Evolutionary conservation across 37 sponge, comb jelly and placozoan genomes (phyloP), one percentile per base, ranked within the genome.

Genomic region (Theonella swinhoei): DNA sequence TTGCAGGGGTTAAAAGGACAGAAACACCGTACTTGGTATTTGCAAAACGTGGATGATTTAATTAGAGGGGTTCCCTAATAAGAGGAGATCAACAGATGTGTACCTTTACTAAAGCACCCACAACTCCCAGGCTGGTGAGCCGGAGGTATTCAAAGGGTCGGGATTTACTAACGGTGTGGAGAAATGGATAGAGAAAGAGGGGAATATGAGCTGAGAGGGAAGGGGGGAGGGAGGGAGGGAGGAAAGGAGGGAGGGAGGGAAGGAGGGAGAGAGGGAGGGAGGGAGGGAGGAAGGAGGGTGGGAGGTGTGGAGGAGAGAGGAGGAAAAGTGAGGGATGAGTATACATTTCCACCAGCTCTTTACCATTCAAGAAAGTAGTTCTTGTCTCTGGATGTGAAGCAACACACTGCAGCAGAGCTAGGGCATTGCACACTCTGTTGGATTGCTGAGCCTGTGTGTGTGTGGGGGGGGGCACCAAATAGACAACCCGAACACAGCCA

Each of bases 351-450:
- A n/a, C n/a, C n/a, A n/a, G n/a, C n/a, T n/a, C n/a, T n/a, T 73
- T 26, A 95, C 95, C 95, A 42, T 82, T 81, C 26, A 98, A 80
- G 78, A 98, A 98, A 23, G 89, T 81, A 32, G 99, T 87, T 61
- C 99, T 78, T 0, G 99, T 98, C 33, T 98, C 99, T 5, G 95
- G 88, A 66, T 98, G 99, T 32, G 99, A 98, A 34, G 99, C 99
- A 14, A 98, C 94, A 85, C 99, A 98, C 82, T 98, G 99, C 43
- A 98, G 83, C 5, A 98, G 83, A 3, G 99, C 99, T 23, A 98
- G 85, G 2, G 99, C 96, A 89, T 98, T 98, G 83, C 99, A 98
- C 64, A 98, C 99, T 76, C 99, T 84, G 76, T 98, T 98, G 41
- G 97, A 96, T 76, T 98, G 99, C 47, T 89, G 92, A 33, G 94